These are phyloP conservation scores for Spodoptera exigua DNA, from an alignment of 2,888 invertebrate species.

Conservation along the genomic window DNA sequence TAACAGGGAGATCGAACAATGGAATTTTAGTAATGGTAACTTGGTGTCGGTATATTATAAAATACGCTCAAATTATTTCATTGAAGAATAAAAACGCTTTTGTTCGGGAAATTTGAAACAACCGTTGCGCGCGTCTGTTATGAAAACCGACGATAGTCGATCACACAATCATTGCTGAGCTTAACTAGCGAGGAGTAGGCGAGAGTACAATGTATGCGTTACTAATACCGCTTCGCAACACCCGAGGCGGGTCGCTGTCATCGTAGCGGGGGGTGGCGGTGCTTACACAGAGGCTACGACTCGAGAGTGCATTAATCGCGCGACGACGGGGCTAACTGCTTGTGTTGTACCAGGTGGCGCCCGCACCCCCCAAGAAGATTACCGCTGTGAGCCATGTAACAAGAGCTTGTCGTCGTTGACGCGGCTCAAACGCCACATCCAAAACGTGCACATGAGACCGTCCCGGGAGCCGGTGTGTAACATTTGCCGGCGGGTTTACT, in stretches of 20 bases:
- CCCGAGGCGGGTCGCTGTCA: conserved; percentile 80
- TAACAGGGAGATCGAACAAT: conserved; percentile 84
- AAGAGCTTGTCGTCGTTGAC: conserved; percentile 96
- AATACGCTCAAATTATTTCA: conserved; percentile 80
- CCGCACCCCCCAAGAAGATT: conserved; percentile 95
- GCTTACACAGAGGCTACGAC: conserved; percentile 87
- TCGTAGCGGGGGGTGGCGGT: conserved; percentile 87
- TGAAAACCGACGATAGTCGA: conserved; percentile 68
- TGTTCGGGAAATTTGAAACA: conserved; percentile 80
- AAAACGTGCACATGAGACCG: conserved; percentile 97
- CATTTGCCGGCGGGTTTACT: conserved; percentile 97
- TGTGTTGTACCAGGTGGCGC: conserved; percentile 92
- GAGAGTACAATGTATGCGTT: conserved; percentile 67
- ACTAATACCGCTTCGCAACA: conserved; percentile 85
- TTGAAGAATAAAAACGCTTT: conserved; percentile 83
- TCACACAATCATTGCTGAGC: conserved; percentile 75
- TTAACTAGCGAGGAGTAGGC: conserved; percentile 77
- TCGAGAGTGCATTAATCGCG: conserved; percentile 88
- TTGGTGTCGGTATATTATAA: conserved; percentile 81
- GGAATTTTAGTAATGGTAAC: conserved; percentile 83
- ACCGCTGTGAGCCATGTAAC: conserved; percentile 97
- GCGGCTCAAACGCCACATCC: conserved; percentile 96
- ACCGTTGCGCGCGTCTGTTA: conserved; percentile 66
- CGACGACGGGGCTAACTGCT: conserved; percentile 88
- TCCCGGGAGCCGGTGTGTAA: conserved; percentile 97